Percentiles rank a stretch among this genome's conserved stretches.
phyloP scores from a whole-genome alignment of 2,113 vertebrate genomes.

The Cyphomyrus discorhynchus region DNA sequence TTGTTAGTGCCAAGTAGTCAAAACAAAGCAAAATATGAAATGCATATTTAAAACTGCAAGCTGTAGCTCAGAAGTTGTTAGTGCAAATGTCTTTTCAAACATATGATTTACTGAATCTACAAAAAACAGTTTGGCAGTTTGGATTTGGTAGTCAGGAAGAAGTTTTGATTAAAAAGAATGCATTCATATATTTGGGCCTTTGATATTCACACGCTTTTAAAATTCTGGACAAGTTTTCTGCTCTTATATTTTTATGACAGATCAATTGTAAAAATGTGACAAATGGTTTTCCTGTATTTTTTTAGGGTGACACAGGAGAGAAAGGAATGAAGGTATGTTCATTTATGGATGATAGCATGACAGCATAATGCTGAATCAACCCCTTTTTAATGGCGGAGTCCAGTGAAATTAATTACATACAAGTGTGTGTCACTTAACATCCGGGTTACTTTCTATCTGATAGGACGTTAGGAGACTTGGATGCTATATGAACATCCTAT shows the following conservation, averaged over 20 bases:
- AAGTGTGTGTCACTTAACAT: background rate
- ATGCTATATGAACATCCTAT: background rate
- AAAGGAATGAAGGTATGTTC: conserved; percentile 69
- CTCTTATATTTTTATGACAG: background rate
- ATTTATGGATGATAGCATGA: background rate
- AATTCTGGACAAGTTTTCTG: background rate
- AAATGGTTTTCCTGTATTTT: conserved; percentile 26
- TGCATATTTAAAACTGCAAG: background rate
- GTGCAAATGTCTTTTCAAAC: background rate
- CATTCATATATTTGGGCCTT: background rate
- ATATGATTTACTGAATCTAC: background rate
- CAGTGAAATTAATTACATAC: background rate
- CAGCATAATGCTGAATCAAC: background rate
- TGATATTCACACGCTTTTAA: background rate
- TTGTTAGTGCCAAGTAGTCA: background rate
- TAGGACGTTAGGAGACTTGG: background rate
- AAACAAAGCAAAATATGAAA: background rate
- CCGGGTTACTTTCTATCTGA: background rate
- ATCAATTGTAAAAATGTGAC: background rate
- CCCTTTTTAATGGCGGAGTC: background rate
- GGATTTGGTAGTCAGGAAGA: background rate
- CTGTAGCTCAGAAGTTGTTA: background rate
- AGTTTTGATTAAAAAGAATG: background rate
- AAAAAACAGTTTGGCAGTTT: background rate
- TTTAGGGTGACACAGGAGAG: conserved; percentile 73